Evolutionary conservation across 2,888 invertebrate genomes (phyloP).

Genomic region (Orchestes rusci): DNA sequence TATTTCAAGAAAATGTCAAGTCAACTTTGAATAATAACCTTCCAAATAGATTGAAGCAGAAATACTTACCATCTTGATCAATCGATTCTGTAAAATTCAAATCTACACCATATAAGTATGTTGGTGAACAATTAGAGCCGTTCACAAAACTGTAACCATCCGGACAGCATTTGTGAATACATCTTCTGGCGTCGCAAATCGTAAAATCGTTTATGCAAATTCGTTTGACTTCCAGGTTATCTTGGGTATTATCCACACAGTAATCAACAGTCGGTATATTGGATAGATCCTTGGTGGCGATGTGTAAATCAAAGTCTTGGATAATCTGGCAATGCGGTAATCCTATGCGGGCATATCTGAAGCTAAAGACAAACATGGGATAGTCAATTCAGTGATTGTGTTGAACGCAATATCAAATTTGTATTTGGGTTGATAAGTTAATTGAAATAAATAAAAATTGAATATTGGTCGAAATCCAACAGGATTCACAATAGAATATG

Average conservation of each 20-base stretch:
- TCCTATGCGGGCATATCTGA: constrained; percentile 16
- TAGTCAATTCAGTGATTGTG: background rate
- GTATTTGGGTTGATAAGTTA: too few relatives aligned
- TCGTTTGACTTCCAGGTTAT: constrained; percentile 26
- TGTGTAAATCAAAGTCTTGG: constrained; percentile 19
- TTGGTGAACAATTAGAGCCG: constrained; percentile 30
- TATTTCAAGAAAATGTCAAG: too few relatives aligned
- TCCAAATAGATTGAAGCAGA: too few relatives aligned
- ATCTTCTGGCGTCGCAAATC: constrained; percentile 31
- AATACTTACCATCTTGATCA: constrained; percentile 26
- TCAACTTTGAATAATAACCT: too few relatives aligned
- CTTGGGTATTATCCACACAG: constrained; percentile 28
- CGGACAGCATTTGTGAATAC: constrained; percentile 51
- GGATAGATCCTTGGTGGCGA: background rate
- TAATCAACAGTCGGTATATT: constrained; percentile 16
- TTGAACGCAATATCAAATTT: background rate
- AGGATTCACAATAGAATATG: too few relatives aligned
- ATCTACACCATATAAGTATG: constrained; percentile 31
- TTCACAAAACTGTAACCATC: constrained; percentile 46
- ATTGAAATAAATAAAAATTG: too few relatives aligned
- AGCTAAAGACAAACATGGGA: constrained; percentile 6
- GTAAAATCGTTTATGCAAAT: constrained; percentile 28
- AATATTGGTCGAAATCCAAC: too few relatives aligned
- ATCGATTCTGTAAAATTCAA: constrained; percentile 24
- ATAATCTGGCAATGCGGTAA: constrained; percentile 29